phyloP scores from a whole-genome alignment of 2,113 vertebrate genomes.

The Ptilorrhoa leucosticta region DNA sequence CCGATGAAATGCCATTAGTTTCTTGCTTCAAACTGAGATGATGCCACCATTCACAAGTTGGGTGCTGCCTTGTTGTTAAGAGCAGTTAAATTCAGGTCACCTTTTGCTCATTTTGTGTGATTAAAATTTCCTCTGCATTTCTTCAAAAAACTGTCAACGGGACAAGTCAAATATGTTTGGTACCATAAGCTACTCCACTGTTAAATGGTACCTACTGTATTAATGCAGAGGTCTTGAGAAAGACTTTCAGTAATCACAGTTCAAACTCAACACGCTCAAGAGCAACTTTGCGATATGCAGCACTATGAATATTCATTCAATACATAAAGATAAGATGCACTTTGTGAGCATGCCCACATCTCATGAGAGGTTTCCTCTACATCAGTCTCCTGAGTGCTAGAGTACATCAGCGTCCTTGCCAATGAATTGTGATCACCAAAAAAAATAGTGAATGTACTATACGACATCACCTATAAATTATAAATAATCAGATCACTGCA shows the following conservation, averaged over 20 bases:
- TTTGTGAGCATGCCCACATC: background rate
- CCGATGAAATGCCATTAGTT: background rate
- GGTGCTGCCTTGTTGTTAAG: background rate
- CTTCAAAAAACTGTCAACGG: background rate
- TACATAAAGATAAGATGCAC: background rate
- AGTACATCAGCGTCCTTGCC: background rate
- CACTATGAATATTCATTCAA: background rate
- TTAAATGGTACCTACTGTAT: background rate
- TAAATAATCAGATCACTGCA: background rate
- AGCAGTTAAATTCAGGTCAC: background rate
- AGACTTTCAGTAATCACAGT: background rate
- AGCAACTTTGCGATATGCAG: background rate
- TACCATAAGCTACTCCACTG: background rate
- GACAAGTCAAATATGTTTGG: background rate
- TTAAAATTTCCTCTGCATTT: background rate
- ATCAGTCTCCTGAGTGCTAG: background rate
- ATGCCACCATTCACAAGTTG: background rate
- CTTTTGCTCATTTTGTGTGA: background rate
- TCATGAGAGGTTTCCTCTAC: background rate
- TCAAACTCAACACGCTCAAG: background rate
- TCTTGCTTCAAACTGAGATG: background rate
- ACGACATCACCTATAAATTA: background rate
- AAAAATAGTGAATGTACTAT: background rate
- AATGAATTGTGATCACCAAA: background rate
- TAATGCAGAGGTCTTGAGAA: background rate